These are phyloP conservation scores for Clanis bilineata DNA, from an alignment of 2,888 invertebrate species.

Conservation along the genomic window DNA sequence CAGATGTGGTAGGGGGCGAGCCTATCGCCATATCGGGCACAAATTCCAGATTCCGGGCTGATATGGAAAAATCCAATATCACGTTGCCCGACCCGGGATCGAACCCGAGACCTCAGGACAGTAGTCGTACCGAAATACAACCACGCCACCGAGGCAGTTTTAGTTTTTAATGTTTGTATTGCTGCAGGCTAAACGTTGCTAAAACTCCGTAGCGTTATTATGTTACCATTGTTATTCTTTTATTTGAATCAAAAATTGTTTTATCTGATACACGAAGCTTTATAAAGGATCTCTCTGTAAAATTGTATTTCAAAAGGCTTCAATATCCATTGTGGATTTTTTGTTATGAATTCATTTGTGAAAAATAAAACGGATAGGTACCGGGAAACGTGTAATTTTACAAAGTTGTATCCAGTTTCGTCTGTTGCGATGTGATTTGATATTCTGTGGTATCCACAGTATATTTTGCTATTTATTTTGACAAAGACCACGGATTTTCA, in stretches of 20 bases:
- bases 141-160: no score
- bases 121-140: no score
- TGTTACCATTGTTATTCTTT: not conserved
- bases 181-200: not conserved
- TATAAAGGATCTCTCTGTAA: not conserved
- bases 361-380: not conserved
- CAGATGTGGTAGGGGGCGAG: no score
- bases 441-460: no score
- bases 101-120: no score
- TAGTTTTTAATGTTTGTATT: not conserved
- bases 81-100: no score
- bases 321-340: not conserved
- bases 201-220: not conserved
- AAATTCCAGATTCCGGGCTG: no score
- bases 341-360: conserved; percentile 6
- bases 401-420: not conserved
- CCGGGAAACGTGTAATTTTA: not conserved
- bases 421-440: no score
- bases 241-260: conserved; percentile 3
- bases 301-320: not conserved
- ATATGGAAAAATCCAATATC: no score
- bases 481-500: no score
- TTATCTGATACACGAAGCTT: not conserved
- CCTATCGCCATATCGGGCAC: no score
- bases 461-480: no score